phyloP scores from a whole-genome alignment of 1,140 invertebrate genomes.

The Drosophila setifemur region DNA sequence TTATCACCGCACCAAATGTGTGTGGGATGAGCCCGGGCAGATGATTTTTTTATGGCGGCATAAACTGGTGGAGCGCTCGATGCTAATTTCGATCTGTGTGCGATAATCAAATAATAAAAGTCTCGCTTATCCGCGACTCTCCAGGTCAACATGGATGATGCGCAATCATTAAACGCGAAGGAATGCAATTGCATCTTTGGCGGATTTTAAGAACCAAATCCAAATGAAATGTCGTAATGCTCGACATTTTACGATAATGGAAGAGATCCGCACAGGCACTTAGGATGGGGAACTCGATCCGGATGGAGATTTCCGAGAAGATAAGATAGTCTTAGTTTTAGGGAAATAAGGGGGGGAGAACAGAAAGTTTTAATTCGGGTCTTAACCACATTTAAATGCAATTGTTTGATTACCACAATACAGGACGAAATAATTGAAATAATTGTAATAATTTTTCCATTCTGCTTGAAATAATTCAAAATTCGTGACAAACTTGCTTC shows the following conservation, averaged over 20 bases:
- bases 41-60: slow-evolving; percentile 56
- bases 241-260: slow-evolving; percentile 49
- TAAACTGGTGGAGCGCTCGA: slow-evolving; percentile 37
- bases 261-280: slow-evolving; percentile 24
- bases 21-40: slow-evolving; percentile 46
- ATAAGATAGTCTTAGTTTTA: slow-evolving; percentile 13
- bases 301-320: slow-evolving; percentile 1
- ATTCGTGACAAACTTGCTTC: slow-evolving; percentile 22
- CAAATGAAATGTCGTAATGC: slow-evolving; percentile 30
- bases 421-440: background rate
- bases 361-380: no score
- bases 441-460: background rate
- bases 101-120: slow-evolving; percentile 55
- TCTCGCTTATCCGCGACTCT: slow-evolving; percentile 11
- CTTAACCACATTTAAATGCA: background rate
- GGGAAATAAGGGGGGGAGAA: no score
- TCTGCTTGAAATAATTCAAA: slow-evolving; percentile 14
- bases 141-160: slow-evolving; percentile 1
- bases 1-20: slow-evolving; percentile 35
- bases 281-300: slow-evolving; percentile 1
- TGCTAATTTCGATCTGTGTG: slow-evolving; percentile 11
- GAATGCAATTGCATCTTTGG: slow-evolving; percentile 31
- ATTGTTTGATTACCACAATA: background rate
- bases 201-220: background rate
- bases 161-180: slow-evolving; percentile 17